phyloP scores from a whole-genome alignment of 2,113 vertebrate genomes.

The Boulengeromyrus knoepffleri region DNA sequence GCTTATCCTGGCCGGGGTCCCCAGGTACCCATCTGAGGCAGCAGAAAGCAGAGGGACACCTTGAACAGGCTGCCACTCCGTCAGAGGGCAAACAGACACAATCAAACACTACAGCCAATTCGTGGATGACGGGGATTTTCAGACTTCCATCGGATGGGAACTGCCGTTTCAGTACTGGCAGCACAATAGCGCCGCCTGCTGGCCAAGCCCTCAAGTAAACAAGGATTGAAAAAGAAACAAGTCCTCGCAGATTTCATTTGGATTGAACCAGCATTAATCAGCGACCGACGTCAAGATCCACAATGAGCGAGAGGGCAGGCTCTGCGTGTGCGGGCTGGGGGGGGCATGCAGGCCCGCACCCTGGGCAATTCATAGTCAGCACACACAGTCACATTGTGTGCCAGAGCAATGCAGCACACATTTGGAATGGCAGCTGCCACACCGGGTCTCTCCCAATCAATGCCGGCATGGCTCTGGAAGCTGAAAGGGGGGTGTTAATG shows the following conservation, averaged over 20 bases:
- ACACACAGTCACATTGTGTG: background rate
- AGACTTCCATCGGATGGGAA: background rate
- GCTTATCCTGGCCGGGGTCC: background rate
- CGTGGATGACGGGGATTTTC: background rate
- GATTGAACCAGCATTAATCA: background rate
- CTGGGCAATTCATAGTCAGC: background rate
- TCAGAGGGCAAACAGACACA: background rate
- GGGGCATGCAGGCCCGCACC: background rate
- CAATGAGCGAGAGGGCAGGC: background rate
- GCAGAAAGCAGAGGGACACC: background rate
- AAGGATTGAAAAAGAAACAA: background rate
- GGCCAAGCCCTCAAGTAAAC: slow-evolving; percentile 9
- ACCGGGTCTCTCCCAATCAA: background rate
- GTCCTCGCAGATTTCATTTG: background rate
- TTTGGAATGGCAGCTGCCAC: background rate
- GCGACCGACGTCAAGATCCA: background rate
- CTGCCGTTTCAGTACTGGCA: background rate
- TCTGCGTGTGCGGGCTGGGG: background rate
- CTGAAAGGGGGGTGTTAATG: background rate
- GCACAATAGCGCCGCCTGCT: slow-evolving; percentile 36
- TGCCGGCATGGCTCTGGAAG: background rate
- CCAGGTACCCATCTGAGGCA: background rate
- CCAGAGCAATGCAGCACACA: background rate
- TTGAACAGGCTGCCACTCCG: background rate
- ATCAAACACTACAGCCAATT: background rate